Conservation (phyloP, 2,888 invertebrate species). For the Cybosia mesomella region DNA sequence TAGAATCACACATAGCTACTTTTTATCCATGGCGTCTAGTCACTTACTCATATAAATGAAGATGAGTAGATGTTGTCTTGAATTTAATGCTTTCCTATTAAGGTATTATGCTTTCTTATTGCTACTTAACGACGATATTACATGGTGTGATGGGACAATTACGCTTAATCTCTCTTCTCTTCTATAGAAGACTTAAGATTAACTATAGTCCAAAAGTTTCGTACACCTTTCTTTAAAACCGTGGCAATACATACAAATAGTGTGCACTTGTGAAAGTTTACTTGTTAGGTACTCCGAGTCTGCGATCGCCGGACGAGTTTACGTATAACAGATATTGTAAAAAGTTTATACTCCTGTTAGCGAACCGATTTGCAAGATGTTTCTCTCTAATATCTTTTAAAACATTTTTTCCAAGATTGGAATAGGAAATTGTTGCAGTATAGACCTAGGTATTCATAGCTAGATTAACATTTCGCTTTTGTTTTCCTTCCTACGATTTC, state of each 20-base stretch:
- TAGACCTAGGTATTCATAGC: neutral
- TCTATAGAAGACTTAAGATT: too few species aligned
- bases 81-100: too few species aligned
- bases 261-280: constrained; percentile 46
- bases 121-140: too few species aligned
- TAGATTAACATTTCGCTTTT: neutral
- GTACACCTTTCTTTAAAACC: constrained; percentile 19
- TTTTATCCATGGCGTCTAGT: too few species aligned
- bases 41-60: too few species aligned
- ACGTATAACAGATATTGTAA: constrained; percentile 51
- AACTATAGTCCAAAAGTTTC: constrained; percentile 41
- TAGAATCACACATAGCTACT: too few species aligned
- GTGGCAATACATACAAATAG: constrained; percentile 16
- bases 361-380: constrained; percentile 41
- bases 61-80: too few species aligned
- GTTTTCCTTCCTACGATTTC: neutral
- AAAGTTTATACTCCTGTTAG: constrained; percentile 46
- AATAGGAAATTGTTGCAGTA: neutral
- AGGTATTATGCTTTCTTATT: too few species aligned
- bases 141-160: too few species aligned
- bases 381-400: constrained; percentile 19
- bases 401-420: neutral
- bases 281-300: constrained; percentile 46
- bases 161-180: too few species aligned
- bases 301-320: constrained; percentile 44